phyloP scores from a whole-genome alignment of 2,888 invertebrate genomes.

The Marasmarcha lunaedactyla region DNA sequence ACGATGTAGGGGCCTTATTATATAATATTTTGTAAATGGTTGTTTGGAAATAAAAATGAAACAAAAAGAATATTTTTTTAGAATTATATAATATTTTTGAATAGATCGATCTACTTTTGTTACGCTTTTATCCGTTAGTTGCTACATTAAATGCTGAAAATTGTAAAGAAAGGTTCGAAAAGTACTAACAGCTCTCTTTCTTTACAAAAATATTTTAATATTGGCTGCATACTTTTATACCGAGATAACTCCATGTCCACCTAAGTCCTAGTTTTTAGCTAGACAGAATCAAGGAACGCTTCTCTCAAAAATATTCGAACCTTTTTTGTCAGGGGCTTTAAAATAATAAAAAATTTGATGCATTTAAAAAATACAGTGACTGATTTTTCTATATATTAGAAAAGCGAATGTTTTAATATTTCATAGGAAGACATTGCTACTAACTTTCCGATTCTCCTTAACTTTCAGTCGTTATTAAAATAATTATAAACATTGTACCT shows the following conservation, averaged over 20 bases:
- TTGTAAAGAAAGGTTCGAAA: slow-evolving; percentile 17
- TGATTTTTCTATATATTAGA: too few relatives aligned
- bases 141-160: too few relatives aligned
- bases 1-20: slow-evolving; percentile 51
- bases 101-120: slow-evolving; percentile 61
- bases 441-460: slow-evolving; percentile 17
- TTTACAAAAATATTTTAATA: slow-evolving; percentile 4
- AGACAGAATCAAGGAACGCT: too few relatives aligned
- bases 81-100: slow-evolving; percentile 43
- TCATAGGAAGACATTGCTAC: slow-evolving; percentile 6
- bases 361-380: too few relatives aligned
- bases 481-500: slow-evolving; percentile 45
- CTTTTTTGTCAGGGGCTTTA: too few relatives aligned
- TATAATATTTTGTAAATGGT: slow-evolving; percentile 27
- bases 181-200: slow-evolving; percentile 20
- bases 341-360: too few relatives aligned
- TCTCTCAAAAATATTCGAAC: too few relatives aligned
- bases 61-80: slow-evolving; percentile 43
- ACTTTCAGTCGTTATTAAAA: slow-evolving; percentile 27
- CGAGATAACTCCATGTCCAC: too few relatives aligned
- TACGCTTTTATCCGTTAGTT: slow-evolving; percentile 36
- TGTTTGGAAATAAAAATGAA: slow-evolving; percentile 32
- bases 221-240: slow-evolving; percentile 7
- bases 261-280: too few relatives aligned
- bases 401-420: too few relatives aligned